Percentiles rank a stretch among this genome's conserved stretches.
Conservation (phyloP, 2,113 vertebrate genomes). For the Python bivittatus region DNA sequence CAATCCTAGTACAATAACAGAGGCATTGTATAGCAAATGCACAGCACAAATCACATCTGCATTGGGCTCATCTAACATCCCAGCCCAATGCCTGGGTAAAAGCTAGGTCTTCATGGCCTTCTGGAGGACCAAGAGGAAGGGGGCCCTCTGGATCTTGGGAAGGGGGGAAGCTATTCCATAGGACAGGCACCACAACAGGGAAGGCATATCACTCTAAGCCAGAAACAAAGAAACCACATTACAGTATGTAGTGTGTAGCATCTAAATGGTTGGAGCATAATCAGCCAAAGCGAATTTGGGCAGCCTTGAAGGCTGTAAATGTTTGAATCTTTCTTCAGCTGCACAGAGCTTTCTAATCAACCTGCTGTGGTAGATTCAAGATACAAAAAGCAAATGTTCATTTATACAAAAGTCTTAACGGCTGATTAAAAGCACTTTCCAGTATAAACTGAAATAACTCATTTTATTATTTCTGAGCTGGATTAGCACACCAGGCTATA, state of each 20-base stretch:
- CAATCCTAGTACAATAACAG: background rate
- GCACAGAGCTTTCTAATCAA: background rate
- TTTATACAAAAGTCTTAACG: slow-evolving; percentile 32
- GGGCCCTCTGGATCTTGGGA: no score
- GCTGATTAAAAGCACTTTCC: slow-evolving; percentile 20
- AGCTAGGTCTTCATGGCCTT: background rate
- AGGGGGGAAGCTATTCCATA: background rate
- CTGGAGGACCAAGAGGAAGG: background rate
- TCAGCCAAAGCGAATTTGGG: background rate
- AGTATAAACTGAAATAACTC: slow-evolving; percentile 6
- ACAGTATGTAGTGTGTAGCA: background rate
- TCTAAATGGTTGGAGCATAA: background rate
- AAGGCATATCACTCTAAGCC: background rate
- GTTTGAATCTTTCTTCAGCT: background rate
- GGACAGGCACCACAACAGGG: background rate
- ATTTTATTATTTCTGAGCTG: slow-evolving; percentile 13
- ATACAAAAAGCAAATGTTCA: background rate
- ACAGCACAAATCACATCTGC: background rate
- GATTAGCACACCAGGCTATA: background rate
- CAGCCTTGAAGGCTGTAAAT: background rate
- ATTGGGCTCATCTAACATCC: background rate
- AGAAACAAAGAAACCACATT: background rate
- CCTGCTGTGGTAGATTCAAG: background rate
- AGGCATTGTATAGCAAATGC: background rate
- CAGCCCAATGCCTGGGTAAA: background rate